Evolutionary conservation across 2,797 vertebrate species (phyloP).

Genomic region (Danio choprae): DNA sequence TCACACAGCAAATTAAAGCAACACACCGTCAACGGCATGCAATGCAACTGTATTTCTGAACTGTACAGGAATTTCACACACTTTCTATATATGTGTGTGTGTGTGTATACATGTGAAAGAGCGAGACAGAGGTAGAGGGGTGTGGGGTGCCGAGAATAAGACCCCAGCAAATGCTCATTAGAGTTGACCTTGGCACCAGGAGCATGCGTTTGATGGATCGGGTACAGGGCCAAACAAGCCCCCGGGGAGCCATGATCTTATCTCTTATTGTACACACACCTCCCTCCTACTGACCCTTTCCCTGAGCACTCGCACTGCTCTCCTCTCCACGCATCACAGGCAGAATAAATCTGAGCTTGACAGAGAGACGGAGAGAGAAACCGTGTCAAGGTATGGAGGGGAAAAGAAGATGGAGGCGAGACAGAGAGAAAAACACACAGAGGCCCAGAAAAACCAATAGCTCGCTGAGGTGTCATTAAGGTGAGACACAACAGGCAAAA

Average conservation of each 20-base stretch:
- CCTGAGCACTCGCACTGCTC: constrained; percentile 70
- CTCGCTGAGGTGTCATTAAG: constrained; percentile 80
- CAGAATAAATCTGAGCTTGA: constrained; percentile 97
- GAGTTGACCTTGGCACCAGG: constrained; percentile 94
- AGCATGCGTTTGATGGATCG: constrained; percentile 92
- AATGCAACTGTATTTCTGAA: constrained; percentile 23
- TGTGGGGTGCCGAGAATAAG: constrained; percentile 77
- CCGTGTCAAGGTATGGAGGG: constrained; percentile 42
- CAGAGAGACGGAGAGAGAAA: constrained; percentile 56
- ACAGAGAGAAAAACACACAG: constrained; percentile 62
- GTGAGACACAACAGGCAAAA: too few relatives aligned
- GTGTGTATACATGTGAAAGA: constrained; percentile 49
- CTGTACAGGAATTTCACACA: constrained; percentile 64
- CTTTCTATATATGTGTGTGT: constrained; percentile 60
- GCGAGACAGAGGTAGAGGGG: constrained; percentile 56
- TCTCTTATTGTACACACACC: constrained; percentile 93
- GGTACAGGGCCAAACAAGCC: constrained; percentile 88
- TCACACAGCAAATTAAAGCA: not conserved
- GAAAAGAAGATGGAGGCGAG: constrained; percentile 49
- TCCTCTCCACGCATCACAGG: constrained; percentile 82
- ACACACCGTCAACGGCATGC: not conserved
- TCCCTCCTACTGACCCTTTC: constrained; percentile 68
- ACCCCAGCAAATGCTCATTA: constrained; percentile 93
- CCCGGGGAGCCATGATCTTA: constrained; percentile 87
- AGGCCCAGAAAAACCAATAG: constrained; percentile 75